These are phyloP conservation scores for Ormyrus rosae DNA, from an alignment of 2,888 invertebrate species.

Conservation along the genomic window DNA sequence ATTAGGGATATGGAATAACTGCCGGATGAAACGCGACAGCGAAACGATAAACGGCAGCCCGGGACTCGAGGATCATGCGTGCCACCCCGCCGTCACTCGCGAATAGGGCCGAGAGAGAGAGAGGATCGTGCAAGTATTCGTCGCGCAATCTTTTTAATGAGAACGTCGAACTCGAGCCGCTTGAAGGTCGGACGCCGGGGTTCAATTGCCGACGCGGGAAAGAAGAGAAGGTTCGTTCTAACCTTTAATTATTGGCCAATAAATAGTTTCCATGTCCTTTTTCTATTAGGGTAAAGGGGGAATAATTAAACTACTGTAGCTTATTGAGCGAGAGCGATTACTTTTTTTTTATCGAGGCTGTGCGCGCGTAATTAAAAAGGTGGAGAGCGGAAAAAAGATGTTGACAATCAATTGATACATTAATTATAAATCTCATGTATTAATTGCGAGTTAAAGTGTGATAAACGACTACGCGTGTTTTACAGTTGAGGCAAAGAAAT, in stretches of 20 bases:
- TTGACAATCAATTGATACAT: too few relatives aligned
- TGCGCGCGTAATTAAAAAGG: not conserved
- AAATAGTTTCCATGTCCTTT: not conserved
- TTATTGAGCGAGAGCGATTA: not conserved
- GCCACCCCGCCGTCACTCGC: conserved; percentile 31
- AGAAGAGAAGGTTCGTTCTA: too few relatives aligned
- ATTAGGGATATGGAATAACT: conserved; percentile 72
- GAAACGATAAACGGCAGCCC: conserved; percentile 56
- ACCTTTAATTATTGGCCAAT: too few relatives aligned
- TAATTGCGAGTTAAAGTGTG: too few relatives aligned
- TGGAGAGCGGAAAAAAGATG: not conserved
- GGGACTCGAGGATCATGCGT: conserved; percentile 21
- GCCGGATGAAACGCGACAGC: conserved; percentile 72
- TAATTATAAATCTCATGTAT: too few relatives aligned
- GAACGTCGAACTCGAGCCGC: too few relatives aligned
- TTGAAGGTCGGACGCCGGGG: too few relatives aligned
- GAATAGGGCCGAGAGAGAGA: too few relatives aligned
- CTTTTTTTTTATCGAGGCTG: not conserved
- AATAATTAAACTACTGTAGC: not conserved
- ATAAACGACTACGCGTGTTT: too few relatives aligned
- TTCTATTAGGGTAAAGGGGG: not conserved
- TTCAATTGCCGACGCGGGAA: too few relatives aligned
- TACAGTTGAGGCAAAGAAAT: too few relatives aligned
- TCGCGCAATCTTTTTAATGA: too few relatives aligned
- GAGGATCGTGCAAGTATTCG: not conserved